Base-by-base conservation (phyloP, 2,113 vertebrate species). In the Amblyornis subalaris region DNA sequence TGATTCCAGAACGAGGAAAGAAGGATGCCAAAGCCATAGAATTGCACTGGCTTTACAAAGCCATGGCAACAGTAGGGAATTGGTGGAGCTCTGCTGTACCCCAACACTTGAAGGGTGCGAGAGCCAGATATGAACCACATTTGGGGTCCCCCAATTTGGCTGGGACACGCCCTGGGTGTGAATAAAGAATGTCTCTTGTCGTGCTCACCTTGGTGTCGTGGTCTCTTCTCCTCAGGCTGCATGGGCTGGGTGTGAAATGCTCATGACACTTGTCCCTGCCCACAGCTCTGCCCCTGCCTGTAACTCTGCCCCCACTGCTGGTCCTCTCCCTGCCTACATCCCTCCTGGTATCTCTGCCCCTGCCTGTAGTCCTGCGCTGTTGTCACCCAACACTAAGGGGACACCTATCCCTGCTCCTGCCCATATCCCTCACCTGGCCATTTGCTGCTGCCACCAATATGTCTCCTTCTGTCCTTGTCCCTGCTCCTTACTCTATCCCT, bases 91-190 rank as follows among this genome's bases (percentile, higher is more conserved):
- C 6, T 55, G 40, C 42, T 65, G 35, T 28, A 50, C 36, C 29
- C 61, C 24, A 17, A 1, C 12, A 8, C 22, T 25, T 7, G 5
- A 40, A 60, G 12, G 4, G 16, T 36, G 54, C 0, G 2, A 36
- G 26, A 73, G 23, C 23, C 50, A 9, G 1, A 1, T 17, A 20
- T 35, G 28, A 48, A 75, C 5, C 55, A 17, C 51, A 9, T 53
- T 44, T 33, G 13, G 45, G 31, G 17, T n/a, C 44, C 11, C 13
- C 51, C 0, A 0, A 9, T 82, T 85, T 74, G 55, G 5, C 42
- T 61, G 45, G 29, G 66, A 70, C 35, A 54, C 5, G 14, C 31
- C 35, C 12, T 7, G 6, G 18, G 4, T 36, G 21, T 3, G 5
- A 48, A 67, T 40, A 58, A 62, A 75, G 9, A 35, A 31, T 18